phyloP scores from a whole-genome alignment of 2,888 invertebrate species.

The Cerceris rybyensis region DNA sequence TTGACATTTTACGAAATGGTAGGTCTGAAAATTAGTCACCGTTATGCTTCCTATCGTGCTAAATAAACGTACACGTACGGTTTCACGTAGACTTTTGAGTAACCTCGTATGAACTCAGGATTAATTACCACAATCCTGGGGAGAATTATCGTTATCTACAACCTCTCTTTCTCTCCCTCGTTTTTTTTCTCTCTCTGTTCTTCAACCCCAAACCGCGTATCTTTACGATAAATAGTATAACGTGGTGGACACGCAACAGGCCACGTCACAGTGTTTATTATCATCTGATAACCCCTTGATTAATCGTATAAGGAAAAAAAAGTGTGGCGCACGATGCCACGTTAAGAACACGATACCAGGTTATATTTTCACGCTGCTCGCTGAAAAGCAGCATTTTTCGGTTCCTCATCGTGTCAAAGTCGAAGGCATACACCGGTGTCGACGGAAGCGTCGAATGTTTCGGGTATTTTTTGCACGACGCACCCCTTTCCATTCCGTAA shows the following conservation, averaged over 20 bases:
- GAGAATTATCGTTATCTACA: constrained; percentile 61
- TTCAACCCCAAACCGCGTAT: constrained; percentile 28
- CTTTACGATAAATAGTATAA: constrained; percentile 65
- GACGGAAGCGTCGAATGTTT: constrained; percentile 58
- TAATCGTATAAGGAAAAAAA: constrained; percentile 45
- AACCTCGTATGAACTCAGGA: constrained; percentile 52
- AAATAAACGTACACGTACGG: neutral
- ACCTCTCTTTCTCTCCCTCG: constrained; percentile 12
- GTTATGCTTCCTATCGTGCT: constrained; percentile 25
- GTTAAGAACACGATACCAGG: neutral
- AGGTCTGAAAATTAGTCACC: constrained; percentile 36
- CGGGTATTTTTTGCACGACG: constrained; percentile 56
- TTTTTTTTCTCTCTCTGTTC: neutral
- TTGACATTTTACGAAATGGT: constrained; percentile 37
- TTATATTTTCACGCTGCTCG: neutral
- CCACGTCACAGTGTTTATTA: constrained; percentile 61
- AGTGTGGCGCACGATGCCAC: neutral
- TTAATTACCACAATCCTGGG: constrained; percentile 61
- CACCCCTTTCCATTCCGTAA: constrained; percentile 28
- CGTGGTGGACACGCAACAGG: constrained; percentile 59
- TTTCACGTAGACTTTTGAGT: constrained; percentile 39
- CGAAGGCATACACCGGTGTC: constrained; percentile 24
- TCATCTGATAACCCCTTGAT: constrained; percentile 61
- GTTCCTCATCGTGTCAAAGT: constrained; percentile 6
- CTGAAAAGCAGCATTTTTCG: constrained; percentile 29